Evolutionary conservation across 2,113 vertebrate species (phyloP).

Genomic region (Sinocyclocheilus grahami): DNA sequence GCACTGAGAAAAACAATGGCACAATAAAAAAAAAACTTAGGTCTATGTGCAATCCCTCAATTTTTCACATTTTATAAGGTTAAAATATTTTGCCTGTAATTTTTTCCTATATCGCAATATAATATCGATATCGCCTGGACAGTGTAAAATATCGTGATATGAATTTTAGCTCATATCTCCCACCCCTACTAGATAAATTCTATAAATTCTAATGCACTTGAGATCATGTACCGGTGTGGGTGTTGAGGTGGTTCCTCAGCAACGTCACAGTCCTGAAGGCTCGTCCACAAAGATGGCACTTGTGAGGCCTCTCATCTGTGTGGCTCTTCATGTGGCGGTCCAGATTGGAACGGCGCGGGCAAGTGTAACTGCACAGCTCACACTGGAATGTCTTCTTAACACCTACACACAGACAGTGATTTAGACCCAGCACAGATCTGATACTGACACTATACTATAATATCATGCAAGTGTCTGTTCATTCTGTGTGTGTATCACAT

Average conservation of each 20-base stretch:
- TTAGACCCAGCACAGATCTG: background rate
- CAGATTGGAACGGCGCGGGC: conserved; percentile 93
- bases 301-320: conserved; percentile 95
- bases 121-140: too few species aligned
- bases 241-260: conserved; percentile 96
- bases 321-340: conserved; percentile 99
- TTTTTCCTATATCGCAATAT: too few species aligned
- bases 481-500: background rate
- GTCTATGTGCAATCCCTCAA: too few species aligned
- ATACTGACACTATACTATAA: background rate
- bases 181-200: too few species aligned
- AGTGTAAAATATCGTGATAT: too few species aligned
- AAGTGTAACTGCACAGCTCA: conserved; percentile 96
- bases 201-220: background rate
- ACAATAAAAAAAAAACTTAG: too few species aligned
- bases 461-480: background rate
- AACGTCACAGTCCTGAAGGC: conserved; percentile 96
- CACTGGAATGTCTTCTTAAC: conserved; percentile 99
- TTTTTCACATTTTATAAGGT: too few species aligned
- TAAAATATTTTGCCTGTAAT: too few species aligned
- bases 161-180: too few species aligned
- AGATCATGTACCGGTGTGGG: conserved; percentile 85
- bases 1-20: too few species aligned
- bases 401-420: conserved; percentile 70
- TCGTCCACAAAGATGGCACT: conserved; percentile 95